These are phyloP conservation scores for Heliconius aoede DNA, from an alignment of 2,888 invertebrate species.

Conservation along the genomic window DNA sequence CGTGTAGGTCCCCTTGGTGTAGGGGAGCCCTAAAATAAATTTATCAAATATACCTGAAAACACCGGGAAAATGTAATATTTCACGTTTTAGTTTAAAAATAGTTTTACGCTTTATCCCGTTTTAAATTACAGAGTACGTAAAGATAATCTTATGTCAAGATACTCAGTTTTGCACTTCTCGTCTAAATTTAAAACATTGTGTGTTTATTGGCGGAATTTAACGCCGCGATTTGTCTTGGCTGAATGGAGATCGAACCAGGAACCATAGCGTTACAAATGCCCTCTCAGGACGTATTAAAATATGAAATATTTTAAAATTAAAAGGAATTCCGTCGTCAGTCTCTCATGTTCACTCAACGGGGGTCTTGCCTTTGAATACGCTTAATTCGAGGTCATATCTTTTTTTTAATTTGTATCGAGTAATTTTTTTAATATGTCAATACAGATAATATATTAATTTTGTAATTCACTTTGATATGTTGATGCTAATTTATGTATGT, in stretches of 20 bases:
- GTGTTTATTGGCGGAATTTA: background rate
- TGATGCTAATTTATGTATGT: background rate
- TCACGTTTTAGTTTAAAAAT: no score
- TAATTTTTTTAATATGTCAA: slow-evolving; percentile 22
- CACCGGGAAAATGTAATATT: no score
- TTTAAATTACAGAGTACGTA: background rate
- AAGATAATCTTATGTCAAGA: background rate
- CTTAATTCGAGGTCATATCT: slow-evolving; percentile 17
- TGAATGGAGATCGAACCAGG: background rate
- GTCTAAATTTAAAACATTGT: background rate
- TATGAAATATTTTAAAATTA: background rate
- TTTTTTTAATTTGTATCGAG: slow-evolving; percentile 8
- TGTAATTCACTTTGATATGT: slow-evolving; percentile 6
- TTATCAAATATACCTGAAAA: no score
- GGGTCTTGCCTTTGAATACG: slow-evolving; percentile 21
- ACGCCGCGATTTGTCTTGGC: background rate
- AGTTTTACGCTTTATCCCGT: background rate
- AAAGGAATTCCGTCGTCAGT: slow-evolving; percentile 15
- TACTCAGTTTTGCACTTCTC: background rate
- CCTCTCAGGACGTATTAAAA: background rate
- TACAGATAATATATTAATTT: slow-evolving; percentile 22
- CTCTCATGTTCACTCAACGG: slow-evolving; percentile 19
- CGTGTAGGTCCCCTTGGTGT: no score
- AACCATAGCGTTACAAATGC: background rate
- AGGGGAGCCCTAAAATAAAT: no score